Evolutionary conservation across 2,888 invertebrate species (phyloP).

Genomic region (Hypomecis atomaria): DNA sequence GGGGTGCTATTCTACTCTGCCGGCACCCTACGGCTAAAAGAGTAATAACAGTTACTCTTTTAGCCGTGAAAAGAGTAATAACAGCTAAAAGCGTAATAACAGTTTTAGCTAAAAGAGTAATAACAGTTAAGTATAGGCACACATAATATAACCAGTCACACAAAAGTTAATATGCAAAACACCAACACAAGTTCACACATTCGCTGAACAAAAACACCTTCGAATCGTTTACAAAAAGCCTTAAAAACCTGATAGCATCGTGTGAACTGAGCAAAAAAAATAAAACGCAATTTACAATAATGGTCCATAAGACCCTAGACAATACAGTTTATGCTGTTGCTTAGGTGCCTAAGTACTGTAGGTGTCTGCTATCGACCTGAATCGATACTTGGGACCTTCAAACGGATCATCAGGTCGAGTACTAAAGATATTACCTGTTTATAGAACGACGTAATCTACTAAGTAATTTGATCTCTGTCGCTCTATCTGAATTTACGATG

Average conservation of each 20-base stretch:
- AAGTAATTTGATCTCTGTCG: slow-evolving; percentile 22
- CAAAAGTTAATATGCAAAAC: background rate
- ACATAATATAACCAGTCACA: too few species aligned
- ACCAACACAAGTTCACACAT: background rate
- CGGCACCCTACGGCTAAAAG: too few species aligned
- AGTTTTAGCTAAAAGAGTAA: too few species aligned
- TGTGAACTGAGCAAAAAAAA: slow-evolving; percentile 13
- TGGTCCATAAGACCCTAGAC: slow-evolving; percentile 16
- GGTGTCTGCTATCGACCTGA: slow-evolving; percentile 24
- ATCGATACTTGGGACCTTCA: slow-evolving; percentile 24
- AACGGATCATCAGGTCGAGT: slow-evolving; percentile 25
- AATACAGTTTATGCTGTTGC: slow-evolving; percentile 26
- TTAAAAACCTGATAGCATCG: background rate
- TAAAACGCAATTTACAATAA: slow-evolving; percentile 29
- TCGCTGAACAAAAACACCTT: background rate
- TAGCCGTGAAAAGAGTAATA: too few species aligned
- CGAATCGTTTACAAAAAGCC: background rate
- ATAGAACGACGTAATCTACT: slow-evolving; percentile 19
- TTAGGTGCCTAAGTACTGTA: slow-evolving; percentile 16
- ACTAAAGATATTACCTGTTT: slow-evolving; percentile 23
- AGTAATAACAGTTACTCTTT: too few species aligned
- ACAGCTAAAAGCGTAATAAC: too few species aligned
- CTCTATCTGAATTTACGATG: slow-evolving; percentile 12
- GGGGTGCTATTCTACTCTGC: too few species aligned
- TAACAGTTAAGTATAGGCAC: too few species aligned